A percentile compares a stretch with the other conserved stretches of the same genome.
phyloP scores from a whole-genome alignment of 1,140 invertebrate species.

The Musca domestica region DNA sequence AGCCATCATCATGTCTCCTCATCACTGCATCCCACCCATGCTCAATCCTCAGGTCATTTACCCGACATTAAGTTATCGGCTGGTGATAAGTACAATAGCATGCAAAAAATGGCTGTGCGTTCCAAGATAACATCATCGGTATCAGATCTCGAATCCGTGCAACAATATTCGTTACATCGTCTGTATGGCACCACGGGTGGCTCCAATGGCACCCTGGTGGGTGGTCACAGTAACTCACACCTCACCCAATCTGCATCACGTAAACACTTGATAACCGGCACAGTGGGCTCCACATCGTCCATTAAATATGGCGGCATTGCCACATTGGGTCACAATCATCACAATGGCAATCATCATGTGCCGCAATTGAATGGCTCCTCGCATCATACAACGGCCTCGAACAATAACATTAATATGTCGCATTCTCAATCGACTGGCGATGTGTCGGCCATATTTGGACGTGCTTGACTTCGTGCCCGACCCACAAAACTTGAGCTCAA shows the following conservation, averaged over 20 bases:
- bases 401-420: constrained; percentile 52
- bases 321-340: constrained; percentile 44
- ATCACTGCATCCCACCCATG: constrained; percentile 24
- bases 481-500: constrained; percentile 52
- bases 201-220: constrained; percentile 24
- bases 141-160: constrained; percentile 50
- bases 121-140: constrained; percentile 52
- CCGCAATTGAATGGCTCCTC: constrained; percentile 24
- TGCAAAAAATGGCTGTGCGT: constrained; percentile 51
- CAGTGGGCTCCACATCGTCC: constrained; percentile 15
- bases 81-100: constrained; percentile 51
- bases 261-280: constrained; percentile 41
- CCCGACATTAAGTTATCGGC: constrained; percentile 51
- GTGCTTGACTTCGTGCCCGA: constrained; percentile 59
- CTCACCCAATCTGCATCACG: constrained; percentile 35
- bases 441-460: constrained; percentile 60
- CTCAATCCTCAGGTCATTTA: constrained; percentile 47
- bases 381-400: not conserved
- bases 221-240: constrained; percentile 23
- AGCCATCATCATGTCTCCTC: constrained; percentile 4
- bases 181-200: constrained; percentile 39
- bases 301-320: constrained; percentile 33
- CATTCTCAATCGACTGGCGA: constrained; percentile 63
- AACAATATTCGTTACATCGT: constrained; percentile 50
- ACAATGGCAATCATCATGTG: constrained; percentile 46